phyloP scores from a whole-genome alignment of 2,797 vertebrate genomes.

The Danio tinwini region DNA sequence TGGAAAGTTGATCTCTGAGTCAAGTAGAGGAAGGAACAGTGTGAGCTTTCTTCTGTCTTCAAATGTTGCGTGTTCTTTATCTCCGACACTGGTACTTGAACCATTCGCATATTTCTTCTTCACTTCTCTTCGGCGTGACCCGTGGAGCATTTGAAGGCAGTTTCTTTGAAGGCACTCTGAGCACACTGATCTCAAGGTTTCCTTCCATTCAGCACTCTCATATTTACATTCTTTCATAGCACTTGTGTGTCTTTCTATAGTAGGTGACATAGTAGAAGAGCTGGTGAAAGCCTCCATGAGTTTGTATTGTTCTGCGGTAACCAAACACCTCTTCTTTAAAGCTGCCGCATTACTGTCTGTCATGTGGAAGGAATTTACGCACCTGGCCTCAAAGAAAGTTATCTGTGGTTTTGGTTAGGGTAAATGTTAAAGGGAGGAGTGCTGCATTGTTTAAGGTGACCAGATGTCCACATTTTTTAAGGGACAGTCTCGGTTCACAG shows the following conservation, averaged over 20 bases:
- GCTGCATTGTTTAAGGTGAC: background rate
- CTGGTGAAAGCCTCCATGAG: conserved; percentile 19
- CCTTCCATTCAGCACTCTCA: conserved; percentile 31
- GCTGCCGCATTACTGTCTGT: conserved; percentile 35
- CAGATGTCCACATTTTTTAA: background rate
- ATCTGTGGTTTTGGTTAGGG: background rate
- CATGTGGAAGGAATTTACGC: conserved; percentile 49
- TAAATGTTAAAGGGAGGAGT: background rate
- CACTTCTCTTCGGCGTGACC: conserved; percentile 31
- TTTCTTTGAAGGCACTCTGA: conserved; percentile 46
- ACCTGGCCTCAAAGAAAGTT: conserved; percentile 49
- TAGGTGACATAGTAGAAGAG: conserved; percentile 30
- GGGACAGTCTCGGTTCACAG: too few species aligned
- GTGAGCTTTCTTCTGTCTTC: conserved; percentile 40
- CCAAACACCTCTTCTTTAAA: conserved; percentile 37
- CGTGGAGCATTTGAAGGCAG: conserved; percentile 37
- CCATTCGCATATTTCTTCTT: conserved; percentile 44
- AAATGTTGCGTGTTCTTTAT: conserved; percentile 44
- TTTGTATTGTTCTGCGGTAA: conserved; percentile 54
- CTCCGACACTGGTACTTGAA: conserved; percentile 43
- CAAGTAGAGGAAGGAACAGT: conserved; percentile 45
- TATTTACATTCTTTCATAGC: conserved; percentile 27
- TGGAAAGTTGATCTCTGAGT: conserved; percentile 25
- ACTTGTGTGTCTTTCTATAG: conserved; percentile 33
- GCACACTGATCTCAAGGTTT: conserved; percentile 51